Evolutionary conservation across 2,797 vertebrate species (phyloP).

Genomic region (Mus minutoides): DNA sequence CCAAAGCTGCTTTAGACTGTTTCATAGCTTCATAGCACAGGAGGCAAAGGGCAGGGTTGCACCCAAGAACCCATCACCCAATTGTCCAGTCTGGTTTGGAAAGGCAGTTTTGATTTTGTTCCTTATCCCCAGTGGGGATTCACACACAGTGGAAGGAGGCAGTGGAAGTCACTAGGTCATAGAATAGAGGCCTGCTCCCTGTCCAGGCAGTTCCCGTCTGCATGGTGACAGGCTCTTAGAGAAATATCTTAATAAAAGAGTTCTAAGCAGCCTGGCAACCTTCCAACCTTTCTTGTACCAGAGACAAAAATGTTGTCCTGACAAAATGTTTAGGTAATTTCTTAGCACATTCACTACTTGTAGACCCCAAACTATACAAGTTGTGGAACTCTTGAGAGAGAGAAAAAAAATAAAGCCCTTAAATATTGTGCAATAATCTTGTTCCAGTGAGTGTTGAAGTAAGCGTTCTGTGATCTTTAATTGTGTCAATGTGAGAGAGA

Average conservation of each 20-base stretch:
- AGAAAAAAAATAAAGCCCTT: background rate
- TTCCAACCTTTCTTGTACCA: background rate
- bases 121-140: background rate
- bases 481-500: background rate
- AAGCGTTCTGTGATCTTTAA: background rate
- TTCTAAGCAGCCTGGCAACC: background rate
- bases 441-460: background rate
- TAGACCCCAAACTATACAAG: background rate
- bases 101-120: background rate
- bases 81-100: background rate
- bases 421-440: background rate
- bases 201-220: background rate
- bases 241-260: background rate
- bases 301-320: background rate
- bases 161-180: background rate
- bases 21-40: background rate
- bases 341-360: background rate
- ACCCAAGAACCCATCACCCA: background rate
- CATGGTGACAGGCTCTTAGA: background rate
- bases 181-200: constrained; percentile 2
- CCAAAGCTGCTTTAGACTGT: constrained; percentile 34
- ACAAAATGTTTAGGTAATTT: background rate
- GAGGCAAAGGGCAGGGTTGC: constrained; percentile 9
- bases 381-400: background rate
- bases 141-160: background rate